A percentile compares a stretch with the other conserved stretches of the same genome.
phyloP scores from a whole-genome alignment of 2,888 invertebrate genomes.

The Ephialtes manifestator region DNA sequence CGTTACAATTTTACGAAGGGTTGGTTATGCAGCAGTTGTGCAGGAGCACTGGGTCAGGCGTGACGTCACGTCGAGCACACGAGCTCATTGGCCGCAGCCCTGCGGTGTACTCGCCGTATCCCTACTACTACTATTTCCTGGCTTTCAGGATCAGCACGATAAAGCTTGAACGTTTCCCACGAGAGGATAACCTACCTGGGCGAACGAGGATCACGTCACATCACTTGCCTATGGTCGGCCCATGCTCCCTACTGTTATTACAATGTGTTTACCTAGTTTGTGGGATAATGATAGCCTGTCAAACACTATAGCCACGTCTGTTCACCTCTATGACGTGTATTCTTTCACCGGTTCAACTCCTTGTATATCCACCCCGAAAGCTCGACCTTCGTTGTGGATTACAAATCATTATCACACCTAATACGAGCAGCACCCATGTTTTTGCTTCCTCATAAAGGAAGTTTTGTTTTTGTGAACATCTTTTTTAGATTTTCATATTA shows the following conservation, averaged over 20 bases:
- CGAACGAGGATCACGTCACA: slow-evolving; percentile 5
- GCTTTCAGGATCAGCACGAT: slow-evolving; percentile 15
- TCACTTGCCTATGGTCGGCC: neutral
- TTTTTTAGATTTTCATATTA: too few relatives aligned
- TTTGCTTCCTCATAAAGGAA: neutral
- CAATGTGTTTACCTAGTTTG: neutral
- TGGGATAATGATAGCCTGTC: neutral
- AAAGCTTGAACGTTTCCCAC: slow-evolving; percentile 18
- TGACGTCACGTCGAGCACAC: slow-evolving; percentile 59
- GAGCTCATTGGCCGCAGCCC: slow-evolving; percentile 54
- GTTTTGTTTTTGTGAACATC: too few relatives aligned
- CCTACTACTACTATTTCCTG: slow-evolving; percentile 5
- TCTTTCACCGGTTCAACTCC: neutral
- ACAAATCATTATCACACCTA: neutral
- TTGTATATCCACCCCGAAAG: neutral
- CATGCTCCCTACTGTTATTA: neutral
- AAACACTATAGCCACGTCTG: neutral
- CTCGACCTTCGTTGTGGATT: neutral
- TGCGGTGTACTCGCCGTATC: slow-evolving; percentile 22
- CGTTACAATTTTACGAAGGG: slow-evolving; percentile 11
- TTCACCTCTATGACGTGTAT: slow-evolving; percentile 14
- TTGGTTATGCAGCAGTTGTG: slow-evolving; percentile 49
- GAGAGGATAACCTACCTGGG: slow-evolving; percentile 26
- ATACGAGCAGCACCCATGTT: neutral
- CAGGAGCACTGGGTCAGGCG: slow-evolving; percentile 58